These are phyloP conservation scores for Pasiphila rectangulata DNA, from an alignment of 2,888 invertebrate genomes.

Conservation along the genomic window DNA sequence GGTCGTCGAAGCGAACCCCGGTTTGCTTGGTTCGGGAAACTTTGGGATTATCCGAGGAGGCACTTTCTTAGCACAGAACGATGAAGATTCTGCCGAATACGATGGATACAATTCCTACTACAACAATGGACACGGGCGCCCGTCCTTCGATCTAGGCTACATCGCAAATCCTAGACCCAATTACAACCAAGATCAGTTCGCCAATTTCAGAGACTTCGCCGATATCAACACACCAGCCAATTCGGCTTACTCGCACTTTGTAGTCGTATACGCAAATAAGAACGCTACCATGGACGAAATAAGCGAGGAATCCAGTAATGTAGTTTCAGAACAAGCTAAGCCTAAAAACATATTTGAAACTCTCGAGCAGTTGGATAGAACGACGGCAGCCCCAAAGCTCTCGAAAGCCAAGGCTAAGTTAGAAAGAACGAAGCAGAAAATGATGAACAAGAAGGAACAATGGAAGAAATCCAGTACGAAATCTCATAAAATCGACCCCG, in stretches of 20 bases:
- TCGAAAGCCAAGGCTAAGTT: constrained; percentile 85
- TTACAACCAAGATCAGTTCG: constrained; percentile 90
- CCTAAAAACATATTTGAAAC: constrained; percentile 94
- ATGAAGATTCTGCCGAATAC: constrained; percentile 80
- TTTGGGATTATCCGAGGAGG: constrained; percentile 93
- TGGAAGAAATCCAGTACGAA: constrained; percentile 70
- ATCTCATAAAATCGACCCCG: constrained; percentile 73
- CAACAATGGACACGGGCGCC: constrained; percentile 87
- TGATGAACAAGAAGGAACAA: constrained; percentile 66
- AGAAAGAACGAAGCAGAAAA: constrained; percentile 72
- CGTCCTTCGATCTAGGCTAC: constrained; percentile 81
- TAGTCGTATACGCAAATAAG: constrained; percentile 91
- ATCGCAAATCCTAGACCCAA: constrained; percentile 87
- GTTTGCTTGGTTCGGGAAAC: constrained; percentile 90
- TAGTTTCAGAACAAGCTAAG: constrained; percentile 54
- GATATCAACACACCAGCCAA: constrained; percentile 92
- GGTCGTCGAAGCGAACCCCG: constrained; percentile 78
- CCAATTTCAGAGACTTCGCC: constrained; percentile 94
- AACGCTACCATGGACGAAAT: constrained; percentile 84
- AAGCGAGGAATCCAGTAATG: constrained; percentile 65
- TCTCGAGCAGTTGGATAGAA: constrained; percentile 85
- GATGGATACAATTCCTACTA: constrained; percentile 82
- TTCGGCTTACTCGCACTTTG: constrained; percentile 89
- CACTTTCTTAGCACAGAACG: constrained; percentile 89
- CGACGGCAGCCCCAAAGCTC: constrained; percentile 60